These are phyloP conservation scores for Naja naja DNA, from an alignment of 2,113 vertebrate species.

Conservation along the genomic window DNA sequence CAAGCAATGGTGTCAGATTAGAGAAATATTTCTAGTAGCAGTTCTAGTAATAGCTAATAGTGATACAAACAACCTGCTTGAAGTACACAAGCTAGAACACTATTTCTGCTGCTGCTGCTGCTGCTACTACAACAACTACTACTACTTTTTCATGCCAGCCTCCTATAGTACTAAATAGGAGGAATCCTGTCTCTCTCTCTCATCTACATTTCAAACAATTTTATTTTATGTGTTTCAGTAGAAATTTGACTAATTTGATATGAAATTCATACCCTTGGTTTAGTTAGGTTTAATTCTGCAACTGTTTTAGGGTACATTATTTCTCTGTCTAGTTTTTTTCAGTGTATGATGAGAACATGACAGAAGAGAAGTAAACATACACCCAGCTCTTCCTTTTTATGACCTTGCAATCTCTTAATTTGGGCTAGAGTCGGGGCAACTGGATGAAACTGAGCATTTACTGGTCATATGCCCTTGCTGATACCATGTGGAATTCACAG, in stretches of 20 bases:
- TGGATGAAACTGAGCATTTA: too few species aligned
- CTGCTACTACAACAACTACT: neutral
- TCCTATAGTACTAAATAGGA: neutral
- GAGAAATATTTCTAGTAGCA: neutral
- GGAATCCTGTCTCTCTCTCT: neutral
- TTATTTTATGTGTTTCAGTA: neutral
- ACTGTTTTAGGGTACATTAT: neutral
- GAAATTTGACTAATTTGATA: neutral
- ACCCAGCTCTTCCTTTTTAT: too few species aligned
- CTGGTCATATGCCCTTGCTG: too few species aligned
- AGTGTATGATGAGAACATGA: neutral
- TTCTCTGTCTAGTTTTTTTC: neutral
- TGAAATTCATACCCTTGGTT: neutral
- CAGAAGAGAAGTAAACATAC: neutral
- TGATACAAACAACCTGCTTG: neutral
- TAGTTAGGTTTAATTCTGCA: neutral
- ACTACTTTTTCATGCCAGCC: neutral
- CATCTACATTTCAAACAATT: neutral
- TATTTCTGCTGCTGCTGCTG: neutral
- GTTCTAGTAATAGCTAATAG: neutral
- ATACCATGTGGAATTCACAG: too few species aligned
- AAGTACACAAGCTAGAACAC: neutral
- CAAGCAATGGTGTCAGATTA: neutral
- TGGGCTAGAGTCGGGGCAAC: too few species aligned
- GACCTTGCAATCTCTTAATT: too few species aligned